Evolutionary conservation across 1,140 invertebrate genomes (phyloP), one percentile per base, ranked within the genome.

Genomic region (Orussus abietinus): DNA sequence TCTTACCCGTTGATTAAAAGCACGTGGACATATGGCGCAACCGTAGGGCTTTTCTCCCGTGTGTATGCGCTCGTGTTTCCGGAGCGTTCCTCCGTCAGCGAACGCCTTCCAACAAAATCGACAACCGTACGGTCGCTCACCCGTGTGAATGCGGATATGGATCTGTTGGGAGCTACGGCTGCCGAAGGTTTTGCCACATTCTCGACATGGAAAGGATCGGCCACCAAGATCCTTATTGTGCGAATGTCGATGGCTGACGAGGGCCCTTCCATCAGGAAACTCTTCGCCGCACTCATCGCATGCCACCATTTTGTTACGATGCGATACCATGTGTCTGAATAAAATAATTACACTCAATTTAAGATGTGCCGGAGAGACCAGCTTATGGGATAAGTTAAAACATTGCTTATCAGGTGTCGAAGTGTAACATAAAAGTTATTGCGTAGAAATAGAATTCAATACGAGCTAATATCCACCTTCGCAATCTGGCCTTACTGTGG

Each of bases 61-160:
- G 60, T 99, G 96, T 28, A 97, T 99, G 43, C 98, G 83, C 62
- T 98, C 97, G 68, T 99, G 96, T 58, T 98, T 91, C 7, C 94
- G 83, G 26, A 99, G 72, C 34, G 98, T 99, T 4, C 94, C 96
- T 21, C 94, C 95, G 52, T 97, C 97, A 0, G 96, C 96, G 64
- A 98, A 99, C 14, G 95, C 91, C 66, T 99, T 98, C 79, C 94
- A 96, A 69, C 96, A 99, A 66, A 93, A 96, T n/a, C 85, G 82
- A 65, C 96, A 98, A 4, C 84, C 88, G 62, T 96, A 96, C 0
- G 92, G 86, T 26, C 86, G 77, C 55, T 83, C 81, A 3, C 88
- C 87, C 1, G 90, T 92, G 58, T 93, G 90, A 31, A 90, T 91
- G 14, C 90, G 78, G 13, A 91, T 80, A 62, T 94, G 91, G 53